Conservation (phyloP, 2,888 invertebrate species). For the Erebia epiphron region DNA sequence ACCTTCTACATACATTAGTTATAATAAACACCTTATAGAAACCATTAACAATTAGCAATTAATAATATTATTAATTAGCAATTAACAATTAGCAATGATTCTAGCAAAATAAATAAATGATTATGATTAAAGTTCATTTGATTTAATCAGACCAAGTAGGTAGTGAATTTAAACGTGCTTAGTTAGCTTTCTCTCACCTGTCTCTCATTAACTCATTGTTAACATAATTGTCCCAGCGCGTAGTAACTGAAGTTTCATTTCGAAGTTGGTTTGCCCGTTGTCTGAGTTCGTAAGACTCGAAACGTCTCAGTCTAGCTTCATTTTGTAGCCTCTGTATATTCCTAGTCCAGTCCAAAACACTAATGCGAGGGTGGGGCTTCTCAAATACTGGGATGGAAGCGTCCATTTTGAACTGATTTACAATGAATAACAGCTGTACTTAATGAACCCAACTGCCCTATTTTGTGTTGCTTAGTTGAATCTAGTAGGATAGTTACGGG, state of each 20-base stretch:
- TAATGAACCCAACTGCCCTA: neutral
- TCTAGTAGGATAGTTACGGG: neutral
- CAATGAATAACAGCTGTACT: neutral
- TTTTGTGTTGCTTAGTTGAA: neutral
- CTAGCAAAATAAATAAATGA: too few species aligned
- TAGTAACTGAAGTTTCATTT: conserved; percentile 88
- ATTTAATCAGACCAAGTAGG: too few species aligned
- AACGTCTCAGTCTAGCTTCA: conserved; percentile 85
- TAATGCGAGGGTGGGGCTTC: conserved; percentile 86
- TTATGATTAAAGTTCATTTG: too few species aligned
- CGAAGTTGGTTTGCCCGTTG: conserved; percentile 87
- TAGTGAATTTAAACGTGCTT: too few species aligned
- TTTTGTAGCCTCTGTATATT: conserved; percentile 88
- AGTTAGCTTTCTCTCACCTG: conserved; percentile 71
- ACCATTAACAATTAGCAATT: too few species aligned
- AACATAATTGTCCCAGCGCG: conserved; percentile 90
- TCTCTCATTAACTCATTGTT: conserved; percentile 88
- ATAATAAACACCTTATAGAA: too few species aligned
- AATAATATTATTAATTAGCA: too few species aligned
- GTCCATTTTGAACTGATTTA: conserved; percentile 55
- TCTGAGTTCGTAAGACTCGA: conserved; percentile 87
- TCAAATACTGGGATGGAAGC: conserved; percentile 80
- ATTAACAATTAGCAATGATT: too few species aligned
- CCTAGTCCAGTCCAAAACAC: conserved; percentile 89
- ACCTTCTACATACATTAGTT: too few species aligned